Percentiles rank a stretch among this genome's conserved stretches.
These are phyloP conservation scores for Eulemur coronatus DNA, from an alignment of 2,797 vertebrate genomes.

Conservation along the genomic window DNA sequence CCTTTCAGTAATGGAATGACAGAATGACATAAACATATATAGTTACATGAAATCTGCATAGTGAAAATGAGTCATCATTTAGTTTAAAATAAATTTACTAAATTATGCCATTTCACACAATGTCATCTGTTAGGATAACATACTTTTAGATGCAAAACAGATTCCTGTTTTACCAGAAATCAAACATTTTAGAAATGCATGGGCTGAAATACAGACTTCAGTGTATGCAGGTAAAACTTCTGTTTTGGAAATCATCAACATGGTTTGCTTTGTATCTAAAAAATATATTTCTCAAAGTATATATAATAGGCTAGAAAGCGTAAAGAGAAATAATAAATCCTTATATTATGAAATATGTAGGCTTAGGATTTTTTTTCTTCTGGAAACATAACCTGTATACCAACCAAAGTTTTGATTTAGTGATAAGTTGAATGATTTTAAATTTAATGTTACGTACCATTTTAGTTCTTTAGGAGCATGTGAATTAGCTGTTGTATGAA, in stretches of 20 bases:
- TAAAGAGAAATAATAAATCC: neutral
- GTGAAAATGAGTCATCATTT: constrained; percentile 46
- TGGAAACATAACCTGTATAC: neutral
- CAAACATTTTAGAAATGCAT: neutral
- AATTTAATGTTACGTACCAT: neutral
- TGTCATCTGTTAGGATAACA: neutral
- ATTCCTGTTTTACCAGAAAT: neutral
- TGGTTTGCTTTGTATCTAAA: neutral
- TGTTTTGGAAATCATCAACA: neutral
- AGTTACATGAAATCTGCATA: neutral
- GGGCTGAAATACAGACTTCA: neutral
- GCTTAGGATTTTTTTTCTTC: neutral
- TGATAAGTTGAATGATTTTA: constrained; percentile 2
- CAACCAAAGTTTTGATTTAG: neutral
- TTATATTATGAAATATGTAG: constrained; percentile 11
- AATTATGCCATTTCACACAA: neutral
- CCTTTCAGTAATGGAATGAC: neutral
- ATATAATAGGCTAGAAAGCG: neutral
- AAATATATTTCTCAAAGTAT: neutral
- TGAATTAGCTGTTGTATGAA: neutral
- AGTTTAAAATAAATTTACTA: constrained; percentile 38
- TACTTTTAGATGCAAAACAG: neutral
- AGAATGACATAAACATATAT: neutral
- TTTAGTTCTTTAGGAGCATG: neutral
- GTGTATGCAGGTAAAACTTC: neutral